Percentiles rank a stretch among this genome's conserved stretches.
These are phyloP conservation scores for Thalassophryne amazonica DNA, from an alignment of 2,797 vertebrate species.

Conservation along the genomic window DNA sequence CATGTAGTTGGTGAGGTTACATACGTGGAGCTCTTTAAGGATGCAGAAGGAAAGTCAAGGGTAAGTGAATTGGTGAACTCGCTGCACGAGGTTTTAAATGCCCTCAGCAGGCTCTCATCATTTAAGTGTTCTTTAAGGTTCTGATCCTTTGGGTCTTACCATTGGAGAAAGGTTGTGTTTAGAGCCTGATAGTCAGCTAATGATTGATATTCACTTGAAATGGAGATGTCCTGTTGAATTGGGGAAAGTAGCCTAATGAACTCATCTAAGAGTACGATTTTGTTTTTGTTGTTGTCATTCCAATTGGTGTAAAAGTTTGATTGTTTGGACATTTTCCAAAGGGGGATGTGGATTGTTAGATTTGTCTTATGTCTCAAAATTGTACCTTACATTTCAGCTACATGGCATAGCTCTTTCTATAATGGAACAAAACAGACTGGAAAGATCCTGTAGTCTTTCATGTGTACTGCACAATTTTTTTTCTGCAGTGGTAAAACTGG, in stretches of 20 bases:
- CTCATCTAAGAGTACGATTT: constrained; percentile 65
- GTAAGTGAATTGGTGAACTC: constrained; percentile 98
- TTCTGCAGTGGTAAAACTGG: constrained; percentile 13
- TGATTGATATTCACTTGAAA: constrained; percentile 76
- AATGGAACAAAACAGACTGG: constrained; percentile 55
- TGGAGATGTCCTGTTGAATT: constrained; percentile 80
- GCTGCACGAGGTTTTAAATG: constrained; percentile 97
- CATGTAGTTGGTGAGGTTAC: constrained; percentile 99
- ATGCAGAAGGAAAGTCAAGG: constrained; percentile 99
- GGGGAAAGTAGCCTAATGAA: constrained; percentile 73
- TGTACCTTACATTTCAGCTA: constrained; percentile 55
- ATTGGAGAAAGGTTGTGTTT: constrained; percentile 77
- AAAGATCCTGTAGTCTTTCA: constrained; percentile 38
- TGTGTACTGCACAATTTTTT: constrained; percentile 9
- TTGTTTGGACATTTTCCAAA: constrained; percentile 77
- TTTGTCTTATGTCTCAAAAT: constrained; percentile 74
- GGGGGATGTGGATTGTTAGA: constrained; percentile 70
- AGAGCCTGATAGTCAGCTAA: constrained; percentile 75
- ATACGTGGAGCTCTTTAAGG: constrained; percentile 99
- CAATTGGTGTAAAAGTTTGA: constrained; percentile 79
- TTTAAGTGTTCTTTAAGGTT: constrained; percentile 77
- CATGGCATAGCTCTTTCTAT: constrained; percentile 62
- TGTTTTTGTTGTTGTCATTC: constrained; percentile 80
- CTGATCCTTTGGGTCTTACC: constrained; percentile 69
- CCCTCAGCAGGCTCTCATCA: constrained; percentile 92